Evolutionary conservation across 1,140 invertebrate genomes (phyloP), one percentile per base, ranked within the genome.

Genomic region (Drosophila truncata): DNA sequence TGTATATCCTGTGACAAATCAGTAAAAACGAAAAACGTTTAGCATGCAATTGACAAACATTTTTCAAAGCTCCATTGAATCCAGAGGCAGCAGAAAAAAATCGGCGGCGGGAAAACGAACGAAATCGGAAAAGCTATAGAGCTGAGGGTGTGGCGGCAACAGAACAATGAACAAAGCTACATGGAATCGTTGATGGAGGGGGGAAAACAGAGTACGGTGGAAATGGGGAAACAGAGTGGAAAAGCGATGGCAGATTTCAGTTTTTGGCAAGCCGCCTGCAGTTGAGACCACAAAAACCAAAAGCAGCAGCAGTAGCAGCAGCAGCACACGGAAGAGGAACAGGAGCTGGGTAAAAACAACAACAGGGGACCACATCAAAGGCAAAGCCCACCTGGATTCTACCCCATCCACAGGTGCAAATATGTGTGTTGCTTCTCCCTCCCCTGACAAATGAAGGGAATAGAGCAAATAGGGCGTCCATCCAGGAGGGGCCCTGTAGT

Each of bases 281-380:
- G 71, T 60, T 73, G 76, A 77, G 64, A 63, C 82, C 77, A 74
- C 70, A 74, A 57, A 70, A 49, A 27, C 57, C 61, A 59, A 65
- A 72, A 54, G 55, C 29, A 65, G 16, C 37, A 20, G 16, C 31
- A 65, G 16, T 31, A 20, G 16, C 31, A 46, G 14, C 7, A 29
- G 3, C 27, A 27, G 27, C 39, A 25, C 59, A 65, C 18, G 29
- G 44, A 14, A 8, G 1, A 16, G 46, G 11, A 31, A 31, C 27
- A 8, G 49, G 27, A 69, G 50, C 41, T 14, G 35, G 20, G 27
- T 14, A n/a, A 11, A 11, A 60, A 72, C 70, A 73, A 72, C 70
- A 73, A 85, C 82, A 75, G 59, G 62, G 63, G 37, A 65, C 80
- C 84, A 78, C 84, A 88, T 88, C 84, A 87, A 87, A 87, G 67